Evolutionary conservation across 1,140 invertebrate species (phyloP).

Genomic region (Saccostrea cuccullata): DNA sequence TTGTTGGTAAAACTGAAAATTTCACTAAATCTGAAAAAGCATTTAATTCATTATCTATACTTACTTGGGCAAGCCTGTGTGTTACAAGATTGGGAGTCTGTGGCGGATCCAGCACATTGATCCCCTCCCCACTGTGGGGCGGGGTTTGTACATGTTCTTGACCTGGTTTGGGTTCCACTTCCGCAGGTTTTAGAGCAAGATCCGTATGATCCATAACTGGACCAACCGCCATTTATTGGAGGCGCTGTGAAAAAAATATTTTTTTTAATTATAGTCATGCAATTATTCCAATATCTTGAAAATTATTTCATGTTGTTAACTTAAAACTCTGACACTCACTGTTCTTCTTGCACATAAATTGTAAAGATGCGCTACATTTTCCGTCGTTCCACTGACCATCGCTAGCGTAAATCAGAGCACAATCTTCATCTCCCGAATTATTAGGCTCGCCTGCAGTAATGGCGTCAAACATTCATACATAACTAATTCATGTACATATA

Average conservation of each 20-base stretch:
- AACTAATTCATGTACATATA: too few species aligned
- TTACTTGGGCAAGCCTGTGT: slow-evolving; percentile 32
- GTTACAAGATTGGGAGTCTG: slow-evolving; percentile 15
- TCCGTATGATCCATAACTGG: neutral
- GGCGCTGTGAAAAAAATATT: neutral
- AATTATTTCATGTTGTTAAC: neutral
- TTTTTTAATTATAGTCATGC: neutral
- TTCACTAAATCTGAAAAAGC: too few species aligned
- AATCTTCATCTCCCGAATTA: slow-evolving; percentile 9
- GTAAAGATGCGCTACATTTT: neutral
- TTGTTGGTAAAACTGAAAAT: too few species aligned
- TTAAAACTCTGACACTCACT: neutral
- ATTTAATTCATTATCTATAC: neutral
- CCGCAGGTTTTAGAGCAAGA: slow-evolving; percentile 22
- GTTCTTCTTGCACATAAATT: neutral
- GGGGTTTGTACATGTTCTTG: slow-evolving; percentile 29
- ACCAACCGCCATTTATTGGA: slow-evolving; percentile 28
- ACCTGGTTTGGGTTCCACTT: slow-evolving; percentile 2
- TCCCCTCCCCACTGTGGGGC: slow-evolving; percentile 25
- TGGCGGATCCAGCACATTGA: slow-evolving; percentile 12
- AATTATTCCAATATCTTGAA: neutral
- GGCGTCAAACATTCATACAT: too few species aligned
- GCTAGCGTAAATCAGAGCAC: neutral
- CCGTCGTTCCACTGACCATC: slow-evolving; percentile 1
- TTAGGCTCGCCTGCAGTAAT: neutral